Evolutionary conservation across 2,113 vertebrate species (phyloP).

Genomic region (Procavia capensis): DNA sequence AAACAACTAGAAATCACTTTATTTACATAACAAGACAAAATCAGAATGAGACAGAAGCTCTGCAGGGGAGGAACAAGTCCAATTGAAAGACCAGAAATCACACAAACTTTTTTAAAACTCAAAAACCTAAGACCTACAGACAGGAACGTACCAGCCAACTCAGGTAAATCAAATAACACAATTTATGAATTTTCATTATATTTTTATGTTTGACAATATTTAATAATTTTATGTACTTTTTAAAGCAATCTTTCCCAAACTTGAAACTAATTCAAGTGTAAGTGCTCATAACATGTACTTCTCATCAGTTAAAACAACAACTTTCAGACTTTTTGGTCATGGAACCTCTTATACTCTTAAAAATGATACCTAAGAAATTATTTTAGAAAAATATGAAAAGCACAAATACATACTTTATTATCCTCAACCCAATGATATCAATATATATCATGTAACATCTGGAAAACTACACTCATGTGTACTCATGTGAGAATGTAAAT

Average conservation of each 20-base stretch:
- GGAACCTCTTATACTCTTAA: neutral
- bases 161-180: neutral
- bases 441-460: neutral
- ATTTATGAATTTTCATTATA: neutral
- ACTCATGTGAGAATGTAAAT: neutral
- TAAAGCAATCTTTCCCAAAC: neutral
- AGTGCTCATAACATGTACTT: neutral
- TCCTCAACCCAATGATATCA: neutral
- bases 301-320: neutral
- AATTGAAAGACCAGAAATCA: neutral
- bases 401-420: neutral
- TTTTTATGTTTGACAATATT: neutral
- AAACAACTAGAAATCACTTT: neutral
- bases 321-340: neutral
- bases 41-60: neutral
- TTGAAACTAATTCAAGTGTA: slow-evolving; percentile 11
- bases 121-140: neutral
- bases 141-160: neutral
- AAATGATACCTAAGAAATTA: neutral
- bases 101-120: neutral
- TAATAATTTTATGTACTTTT: slow-evolving; percentile 1
- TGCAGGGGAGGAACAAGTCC: neutral
- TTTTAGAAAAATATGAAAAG: neutral
- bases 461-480: neutral
- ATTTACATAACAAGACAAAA: slow-evolving; percentile 14